These are phyloP conservation scores for Oedothorax gibbosus DNA, from an alignment of 1,140 invertebrate species.

Conservation along the genomic window DNA sequence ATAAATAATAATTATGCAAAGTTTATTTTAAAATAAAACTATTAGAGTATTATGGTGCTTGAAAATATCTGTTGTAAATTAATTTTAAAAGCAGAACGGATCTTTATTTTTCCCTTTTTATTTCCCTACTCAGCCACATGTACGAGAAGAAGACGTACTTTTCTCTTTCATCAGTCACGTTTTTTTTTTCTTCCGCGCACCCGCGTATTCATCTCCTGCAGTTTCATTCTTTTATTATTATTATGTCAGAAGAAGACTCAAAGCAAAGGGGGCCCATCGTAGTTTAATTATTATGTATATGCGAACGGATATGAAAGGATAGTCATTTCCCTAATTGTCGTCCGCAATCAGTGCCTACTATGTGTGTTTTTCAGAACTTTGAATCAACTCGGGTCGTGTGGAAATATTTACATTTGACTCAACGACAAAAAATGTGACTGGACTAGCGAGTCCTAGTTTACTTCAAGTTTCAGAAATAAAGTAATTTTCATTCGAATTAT, in stretches of 20 bases:
- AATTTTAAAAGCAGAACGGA: not conserved
- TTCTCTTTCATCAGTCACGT: slow-evolving; percentile 20
- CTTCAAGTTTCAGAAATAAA: not conserved
- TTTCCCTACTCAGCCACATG: not conserved
- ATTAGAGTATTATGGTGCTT: too few relatives aligned
- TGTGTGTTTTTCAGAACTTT: too few relatives aligned
- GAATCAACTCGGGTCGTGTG: too few relatives aligned
- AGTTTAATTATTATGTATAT: slow-evolving; percentile 1
- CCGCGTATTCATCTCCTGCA: slow-evolving; percentile 13
- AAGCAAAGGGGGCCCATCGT: too few relatives aligned
- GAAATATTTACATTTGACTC: too few relatives aligned
- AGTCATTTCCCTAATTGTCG: slow-evolving; percentile 33
- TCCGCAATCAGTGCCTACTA: not conserved
- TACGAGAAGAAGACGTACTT: slow-evolving; percentile 13
- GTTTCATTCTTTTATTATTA: slow-evolving; percentile 18
- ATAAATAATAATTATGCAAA: too few relatives aligned
- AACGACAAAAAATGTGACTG: not conserved
- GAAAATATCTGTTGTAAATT: too few relatives aligned
- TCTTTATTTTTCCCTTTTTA: not conserved
- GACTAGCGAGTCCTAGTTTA: not conserved
- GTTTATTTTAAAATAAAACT: too few relatives aligned
- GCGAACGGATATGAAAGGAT: slow-evolving; percentile 27
- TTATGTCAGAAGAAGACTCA: slow-evolving; percentile 9
- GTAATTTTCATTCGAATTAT: slow-evolving; percentile 1
- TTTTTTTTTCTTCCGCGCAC: slow-evolving; percentile 37